Evolutionary conservation across 2,888 invertebrate species (phyloP), one percentile per base, ranked within the genome.

Genomic region (Pyrrhopygopsis socrates): DNA sequence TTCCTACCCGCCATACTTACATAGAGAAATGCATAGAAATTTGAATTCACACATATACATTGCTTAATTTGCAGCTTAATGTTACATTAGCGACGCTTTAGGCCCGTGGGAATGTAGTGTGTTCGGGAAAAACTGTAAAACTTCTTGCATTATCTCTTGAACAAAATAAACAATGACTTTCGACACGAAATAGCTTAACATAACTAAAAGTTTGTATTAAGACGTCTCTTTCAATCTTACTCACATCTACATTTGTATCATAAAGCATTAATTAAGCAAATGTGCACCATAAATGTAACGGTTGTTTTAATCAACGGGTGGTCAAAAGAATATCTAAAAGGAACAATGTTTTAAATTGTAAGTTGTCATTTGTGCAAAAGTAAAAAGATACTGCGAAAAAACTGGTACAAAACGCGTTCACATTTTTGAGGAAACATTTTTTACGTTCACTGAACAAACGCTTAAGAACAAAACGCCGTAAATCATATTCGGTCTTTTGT

Each of bases 51-150:
- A 97, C 97, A 97, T 96, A 97, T 93, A 97, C 95, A 97, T 96
- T 96, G 95, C 96, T 97, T 97, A 96, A 97, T 97, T 97, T 97
- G 96, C 96, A 97, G 96, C 91, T 97, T 96, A 97, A 97, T 97
- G 97, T 95, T 95, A 93, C 95, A 96, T 97, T 96, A 97, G 95
- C 95, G 93, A 87, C 94, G 93, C 83, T 89, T 93, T 90, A 92
- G 91, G 90, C 96, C 93, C 96, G 97, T 97, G 97, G 96, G 97
- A 97, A 96, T 95, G 92, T 91, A 92, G 87, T 91, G 84, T 88
- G 86, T 88, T 86, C 94, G 84, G 94, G 94, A 96, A 96, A 95
- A 93, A 93, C 91, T 50, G 34, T 78, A 82, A 94, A 94, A 95
- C 95, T 94, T 91, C 89, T 92, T 81, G 71, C 89, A 90, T 92